These are phyloP conservation scores for Sphenopsis melanotis DNA, from an alignment of 2,797 vertebrate genomes.

Conservation along the genomic window DNA sequence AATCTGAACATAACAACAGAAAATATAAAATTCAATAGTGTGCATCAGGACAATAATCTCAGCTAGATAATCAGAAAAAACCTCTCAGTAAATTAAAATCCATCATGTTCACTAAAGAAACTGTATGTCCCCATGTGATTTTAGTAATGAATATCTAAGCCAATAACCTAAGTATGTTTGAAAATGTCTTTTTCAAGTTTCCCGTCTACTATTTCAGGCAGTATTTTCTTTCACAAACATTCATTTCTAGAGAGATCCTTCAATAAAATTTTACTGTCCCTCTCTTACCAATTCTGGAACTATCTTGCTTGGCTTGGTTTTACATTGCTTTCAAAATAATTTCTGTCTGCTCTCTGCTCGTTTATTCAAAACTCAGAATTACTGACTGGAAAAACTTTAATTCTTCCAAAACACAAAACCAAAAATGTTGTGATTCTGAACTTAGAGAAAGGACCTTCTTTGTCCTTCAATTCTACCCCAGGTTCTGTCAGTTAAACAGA, in stretches of 20 bases:
- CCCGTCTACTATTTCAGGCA: background rate
- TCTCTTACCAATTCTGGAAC: background rate
- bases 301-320: background rate
- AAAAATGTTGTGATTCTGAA: background rate
- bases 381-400: background rate
- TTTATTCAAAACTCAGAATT: background rate
- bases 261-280: background rate
- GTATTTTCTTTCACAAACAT: background rate
- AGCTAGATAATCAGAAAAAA: background rate
- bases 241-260: background rate
- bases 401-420: background rate
- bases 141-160: background rate
- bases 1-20: background rate
- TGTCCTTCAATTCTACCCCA: background rate
- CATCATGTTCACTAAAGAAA: background rate
- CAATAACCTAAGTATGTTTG: background rate
- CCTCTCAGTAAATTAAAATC: background rate
- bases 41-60: background rate
- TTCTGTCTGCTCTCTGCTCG: background rate
- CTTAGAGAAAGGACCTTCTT: background rate
- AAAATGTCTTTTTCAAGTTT: background rate
- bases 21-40: background rate
- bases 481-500: background rate
- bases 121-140: background rate
- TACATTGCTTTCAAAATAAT: background rate